phyloP scores from a whole-genome alignment of 2,113 vertebrate genomes.

The Austrofundulus limnaeus region DNA sequence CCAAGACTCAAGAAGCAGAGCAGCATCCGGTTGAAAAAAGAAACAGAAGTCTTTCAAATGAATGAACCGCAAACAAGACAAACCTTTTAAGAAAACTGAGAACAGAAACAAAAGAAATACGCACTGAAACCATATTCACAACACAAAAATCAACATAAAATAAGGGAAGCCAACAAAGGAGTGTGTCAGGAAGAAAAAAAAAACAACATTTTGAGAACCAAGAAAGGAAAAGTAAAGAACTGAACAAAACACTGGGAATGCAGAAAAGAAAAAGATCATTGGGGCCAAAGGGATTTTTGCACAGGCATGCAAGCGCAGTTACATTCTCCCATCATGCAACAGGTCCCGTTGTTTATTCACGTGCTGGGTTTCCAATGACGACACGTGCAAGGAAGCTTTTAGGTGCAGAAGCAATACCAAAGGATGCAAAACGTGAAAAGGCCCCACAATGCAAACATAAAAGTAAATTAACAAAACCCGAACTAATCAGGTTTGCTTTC shows the following conservation, averaged over 20 bases:
- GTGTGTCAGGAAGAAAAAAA: slow-evolving; percentile 68
- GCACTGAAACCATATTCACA: slow-evolving; percentile 61
- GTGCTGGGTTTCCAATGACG: slow-evolving; percentile 93
- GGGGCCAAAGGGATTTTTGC: slow-evolving; percentile 71
- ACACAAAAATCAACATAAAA: slow-evolving; percentile 48
- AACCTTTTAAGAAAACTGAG: slow-evolving; percentile 55
- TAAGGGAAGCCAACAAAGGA: slow-evolving; percentile 68
- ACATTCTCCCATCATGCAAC: slow-evolving; percentile 99
- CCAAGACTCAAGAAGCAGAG: slow-evolving; percentile 71
- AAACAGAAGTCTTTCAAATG: slow-evolving; percentile 61
- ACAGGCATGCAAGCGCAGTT: slow-evolving; percentile 91
- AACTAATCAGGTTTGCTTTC: slow-evolving; percentile 82
- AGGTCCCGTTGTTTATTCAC: slow-evolving; percentile 83
- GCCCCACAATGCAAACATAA: slow-evolving; percentile 96
- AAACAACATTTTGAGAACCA: slow-evolving; percentile 53
- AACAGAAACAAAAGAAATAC: slow-evolving; percentile 67
- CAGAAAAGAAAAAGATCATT: slow-evolving; percentile 58
- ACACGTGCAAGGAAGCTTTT: slow-evolving; percentile 88
- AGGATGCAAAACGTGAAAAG: slow-evolving; percentile 94
- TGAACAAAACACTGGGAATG: slow-evolving; percentile 73
- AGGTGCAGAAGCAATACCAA: slow-evolving; percentile 94
- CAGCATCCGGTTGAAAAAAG: slow-evolving; percentile 57
- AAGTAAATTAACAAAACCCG: slow-evolving; percentile 83
- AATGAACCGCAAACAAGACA: slow-evolving; percentile 78
- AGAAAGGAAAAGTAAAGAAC: slow-evolving; percentile 64